These are phyloP conservation scores for Halictus rubicundus DNA, from an alignment of 1,140 invertebrate genomes.

Conservation along the genomic window DNA sequence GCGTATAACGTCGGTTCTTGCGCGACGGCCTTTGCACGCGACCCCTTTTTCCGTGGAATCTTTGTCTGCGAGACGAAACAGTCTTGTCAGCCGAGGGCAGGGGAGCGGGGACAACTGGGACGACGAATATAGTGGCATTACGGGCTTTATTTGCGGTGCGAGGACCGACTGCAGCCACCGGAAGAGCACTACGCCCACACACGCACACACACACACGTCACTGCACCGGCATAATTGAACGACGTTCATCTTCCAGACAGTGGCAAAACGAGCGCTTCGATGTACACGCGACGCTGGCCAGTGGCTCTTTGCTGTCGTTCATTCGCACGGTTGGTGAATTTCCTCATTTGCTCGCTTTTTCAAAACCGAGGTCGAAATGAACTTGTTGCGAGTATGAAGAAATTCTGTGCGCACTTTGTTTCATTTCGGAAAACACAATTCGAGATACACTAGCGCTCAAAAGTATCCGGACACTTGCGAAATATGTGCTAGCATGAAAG, in stretches of 20 bases:
- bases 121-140: slow-evolving; percentile 4
- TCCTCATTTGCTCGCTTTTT: no score
- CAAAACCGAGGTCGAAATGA: no score
- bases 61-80: slow-evolving; percentile 16
- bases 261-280: slow-evolving; percentile 35
- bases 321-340: no score
- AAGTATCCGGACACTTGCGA: no score
- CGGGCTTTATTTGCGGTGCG: neutral
- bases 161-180: neutral
- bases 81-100: neutral
- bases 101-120: neutral
- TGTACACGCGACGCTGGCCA: slow-evolving; percentile 23
- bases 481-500: no score
- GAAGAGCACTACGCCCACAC: neutral
- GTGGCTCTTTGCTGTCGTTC: slow-evolving; percentile 13
- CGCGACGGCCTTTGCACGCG: slow-evolving; percentile 6
- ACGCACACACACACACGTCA: no score
- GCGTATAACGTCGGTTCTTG: neutral
- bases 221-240: slow-evolving; percentile 59
- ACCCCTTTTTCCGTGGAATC: slow-evolving; percentile 15
- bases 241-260: slow-evolving; percentile 62
- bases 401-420: no score
- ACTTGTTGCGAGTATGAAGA: no score
- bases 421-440: no score
- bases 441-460: no score